A percentile compares a stretch with the other conserved stretches of the same genome.
These are phyloP conservation scores for Anoplopoma fimbria DNA, from an alignment of 2,113 vertebrate genomes.

Conservation along the genomic window DNA sequence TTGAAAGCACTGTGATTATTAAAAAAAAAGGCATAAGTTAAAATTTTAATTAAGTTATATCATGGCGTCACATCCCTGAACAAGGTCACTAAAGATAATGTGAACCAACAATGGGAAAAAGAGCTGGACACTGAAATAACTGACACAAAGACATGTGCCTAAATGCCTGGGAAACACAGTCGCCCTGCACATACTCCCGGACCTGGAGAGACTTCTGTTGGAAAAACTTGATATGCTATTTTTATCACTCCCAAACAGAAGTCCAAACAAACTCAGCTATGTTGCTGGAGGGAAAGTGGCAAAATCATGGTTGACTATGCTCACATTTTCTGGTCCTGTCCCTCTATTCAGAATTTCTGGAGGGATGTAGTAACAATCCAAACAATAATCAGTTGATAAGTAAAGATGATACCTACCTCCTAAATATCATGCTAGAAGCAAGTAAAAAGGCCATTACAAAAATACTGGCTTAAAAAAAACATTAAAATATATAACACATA, in stretches of 20 bases:
- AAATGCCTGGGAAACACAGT: neutral
- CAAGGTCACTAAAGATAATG: neutral
- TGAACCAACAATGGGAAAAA: no score
- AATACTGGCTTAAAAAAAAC: no score
- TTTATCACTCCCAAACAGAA: no score
- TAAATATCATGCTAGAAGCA: neutral
- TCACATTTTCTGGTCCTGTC: neutral
- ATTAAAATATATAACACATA: no score
- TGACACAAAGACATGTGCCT: no score
- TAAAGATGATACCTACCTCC: neutral
- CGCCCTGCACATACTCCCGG: neutral
- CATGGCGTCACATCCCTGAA: neutral
- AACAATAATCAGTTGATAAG: neutral
- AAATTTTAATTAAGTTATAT: no score
- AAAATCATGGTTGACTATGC: neutral
- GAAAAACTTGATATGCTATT: no score
- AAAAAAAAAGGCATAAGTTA: no score
- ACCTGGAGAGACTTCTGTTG: no score
- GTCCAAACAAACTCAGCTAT: no score
- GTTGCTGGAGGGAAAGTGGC: neutral
- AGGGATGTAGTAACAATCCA: neutral
- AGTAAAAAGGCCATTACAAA: neutral
- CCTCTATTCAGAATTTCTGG: neutral
- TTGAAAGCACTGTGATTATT: neutral
- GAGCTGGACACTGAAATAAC: no score